phyloP scores from a whole-genome alignment of 2,888 invertebrate species.

The Poecilus cupreus region DNA sequence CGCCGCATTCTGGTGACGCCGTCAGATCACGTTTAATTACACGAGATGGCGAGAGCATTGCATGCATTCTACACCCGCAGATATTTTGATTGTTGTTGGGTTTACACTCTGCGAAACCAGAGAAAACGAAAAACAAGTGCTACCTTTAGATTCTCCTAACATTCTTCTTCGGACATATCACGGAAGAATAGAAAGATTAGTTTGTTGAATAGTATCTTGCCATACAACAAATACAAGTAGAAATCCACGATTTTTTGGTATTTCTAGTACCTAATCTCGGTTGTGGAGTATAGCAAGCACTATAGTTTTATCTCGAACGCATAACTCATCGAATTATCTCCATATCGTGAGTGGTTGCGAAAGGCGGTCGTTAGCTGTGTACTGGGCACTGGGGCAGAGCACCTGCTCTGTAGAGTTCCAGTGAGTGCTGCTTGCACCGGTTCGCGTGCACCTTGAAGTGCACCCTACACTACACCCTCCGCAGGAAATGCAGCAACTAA shows the following conservation, averaged over 20 bases:
- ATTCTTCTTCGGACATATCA: no score
- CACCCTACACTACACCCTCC: neutral
- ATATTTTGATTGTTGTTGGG: neutral
- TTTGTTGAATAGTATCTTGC: no score
- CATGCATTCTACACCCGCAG: neutral
- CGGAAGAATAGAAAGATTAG: no score
- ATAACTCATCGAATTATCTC: conserved; percentile 52
- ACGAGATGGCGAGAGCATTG: conserved; percentile 7
- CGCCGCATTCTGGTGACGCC: conserved; percentile 7
- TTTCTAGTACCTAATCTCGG: neutral
- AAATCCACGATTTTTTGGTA: no score
- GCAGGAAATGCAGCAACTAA: neutral
- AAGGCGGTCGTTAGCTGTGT: conserved; percentile 22
- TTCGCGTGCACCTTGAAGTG: neutral
- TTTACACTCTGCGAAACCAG: neutral
- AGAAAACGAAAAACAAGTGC: neutral
- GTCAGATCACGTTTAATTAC: conserved; percentile 19
- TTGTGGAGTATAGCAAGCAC: neutral
- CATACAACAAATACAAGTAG: no score
- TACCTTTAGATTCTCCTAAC: no score
- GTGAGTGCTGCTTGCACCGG: neutral
- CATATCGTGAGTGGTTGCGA: conserved; percentile 31
- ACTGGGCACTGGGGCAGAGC: neutral
- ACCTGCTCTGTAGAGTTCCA: neutral
- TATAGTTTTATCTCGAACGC: neutral